phyloP scores from a whole-genome alignment of 2,888 invertebrate species.

The Caenorhabditis becei region DNA sequence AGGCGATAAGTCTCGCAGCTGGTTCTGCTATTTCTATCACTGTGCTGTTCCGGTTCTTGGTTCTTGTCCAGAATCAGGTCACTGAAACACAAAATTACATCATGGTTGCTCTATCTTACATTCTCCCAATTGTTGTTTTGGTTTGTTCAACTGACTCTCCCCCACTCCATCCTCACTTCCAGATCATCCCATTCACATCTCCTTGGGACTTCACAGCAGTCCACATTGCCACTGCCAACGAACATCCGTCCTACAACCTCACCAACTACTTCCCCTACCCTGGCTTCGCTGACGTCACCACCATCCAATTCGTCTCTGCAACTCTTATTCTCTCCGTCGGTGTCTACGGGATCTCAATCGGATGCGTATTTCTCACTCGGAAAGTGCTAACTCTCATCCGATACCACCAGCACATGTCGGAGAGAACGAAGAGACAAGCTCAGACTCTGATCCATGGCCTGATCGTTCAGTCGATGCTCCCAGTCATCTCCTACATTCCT shows the following conservation, averaged over 20 bases:
- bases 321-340: slow-evolving; percentile 42
- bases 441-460: slow-evolving; percentile 51
- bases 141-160: slow-evolving; percentile 3
- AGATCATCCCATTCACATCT: slow-evolving; percentile 50
- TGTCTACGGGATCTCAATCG: slow-evolving; percentile 47
- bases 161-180: not conserved
- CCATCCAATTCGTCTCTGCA: slow-evolving; percentile 38
- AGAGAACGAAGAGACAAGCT: slow-evolving; percentile 54
- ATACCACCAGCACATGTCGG: slow-evolving; percentile 53
- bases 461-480: slow-evolving; percentile 44
- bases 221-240: slow-evolving; percentile 4
- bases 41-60: slow-evolving; percentile 47
- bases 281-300: slow-evolving; percentile 38
- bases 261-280: slow-evolving; percentile 35
- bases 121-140: slow-evolving; percentile 32
- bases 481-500: slow-evolving; percentile 45
- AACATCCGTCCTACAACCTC: slow-evolving; percentile 52
- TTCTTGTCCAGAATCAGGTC: slow-evolving; percentile 37
- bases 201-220: slow-evolving; percentile 44
- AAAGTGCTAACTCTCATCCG: slow-evolving; percentile 43
- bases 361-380: slow-evolving; percentile 32
- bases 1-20: slow-evolving; percentile 33
- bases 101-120: slow-evolving; percentile 34
- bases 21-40: slow-evolving; percentile 49
- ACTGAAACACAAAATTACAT: slow-evolving; percentile 34